These are phyloP conservation scores for Xyrichtys novacula DNA, from an alignment of 2,797 vertebrate genomes.

Conservation along the genomic window DNA sequence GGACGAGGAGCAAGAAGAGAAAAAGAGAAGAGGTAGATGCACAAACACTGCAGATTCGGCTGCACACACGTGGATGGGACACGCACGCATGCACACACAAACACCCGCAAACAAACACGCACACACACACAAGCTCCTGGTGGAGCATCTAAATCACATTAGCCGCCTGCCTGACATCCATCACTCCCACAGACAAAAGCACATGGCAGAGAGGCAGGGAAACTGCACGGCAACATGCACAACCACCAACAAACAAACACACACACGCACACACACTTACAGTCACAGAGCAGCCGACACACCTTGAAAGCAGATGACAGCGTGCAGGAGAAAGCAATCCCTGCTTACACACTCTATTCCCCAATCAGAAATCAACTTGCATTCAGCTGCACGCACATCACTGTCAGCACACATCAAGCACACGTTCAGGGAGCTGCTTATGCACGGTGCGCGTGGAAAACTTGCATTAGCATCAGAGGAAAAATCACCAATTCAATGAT, in stretches of 20 bases:
- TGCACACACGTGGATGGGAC: slow-evolving; percentile 54
- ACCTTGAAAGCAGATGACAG: slow-evolving; percentile 60
- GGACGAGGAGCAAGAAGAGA: slow-evolving; percentile 37
- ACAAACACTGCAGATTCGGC: slow-evolving; percentile 69
- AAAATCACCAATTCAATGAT: slow-evolving; percentile 55
- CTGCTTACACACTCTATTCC: slow-evolving; percentile 40
- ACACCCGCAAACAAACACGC: slow-evolving; percentile 14
- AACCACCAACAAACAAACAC: slow-evolving; percentile 66
- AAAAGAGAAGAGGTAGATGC: slow-evolving; percentile 35
- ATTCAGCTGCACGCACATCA: slow-evolving; percentile 55
- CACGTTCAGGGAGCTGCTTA: slow-evolving; percentile 22
- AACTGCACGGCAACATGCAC: slow-evolving; percentile 81
- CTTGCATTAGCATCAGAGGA: slow-evolving; percentile 41
- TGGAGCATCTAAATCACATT: slow-evolving; percentile 87
- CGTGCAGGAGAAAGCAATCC: slow-evolving; percentile 31
- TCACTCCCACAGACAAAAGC: slow-evolving; percentile 85
- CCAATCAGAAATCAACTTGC: slow-evolving; percentile 66
- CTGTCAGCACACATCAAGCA: slow-evolving; percentile 55
- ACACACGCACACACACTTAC: slow-evolving; percentile 22
- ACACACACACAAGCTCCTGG: slow-evolving; percentile 60
- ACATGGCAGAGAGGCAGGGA: slow-evolving; percentile 71
- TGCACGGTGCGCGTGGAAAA: slow-evolving; percentile 21
- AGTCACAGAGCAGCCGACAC: slow-evolving; percentile 57
- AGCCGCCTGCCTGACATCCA: slow-evolving; percentile 84
- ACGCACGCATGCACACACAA: slow-evolving; percentile 26